These are phyloP conservation scores for Sternotherus odoratus DNA, from an alignment of 2,797 vertebrate genomes.

Conservation along the genomic window DNA sequence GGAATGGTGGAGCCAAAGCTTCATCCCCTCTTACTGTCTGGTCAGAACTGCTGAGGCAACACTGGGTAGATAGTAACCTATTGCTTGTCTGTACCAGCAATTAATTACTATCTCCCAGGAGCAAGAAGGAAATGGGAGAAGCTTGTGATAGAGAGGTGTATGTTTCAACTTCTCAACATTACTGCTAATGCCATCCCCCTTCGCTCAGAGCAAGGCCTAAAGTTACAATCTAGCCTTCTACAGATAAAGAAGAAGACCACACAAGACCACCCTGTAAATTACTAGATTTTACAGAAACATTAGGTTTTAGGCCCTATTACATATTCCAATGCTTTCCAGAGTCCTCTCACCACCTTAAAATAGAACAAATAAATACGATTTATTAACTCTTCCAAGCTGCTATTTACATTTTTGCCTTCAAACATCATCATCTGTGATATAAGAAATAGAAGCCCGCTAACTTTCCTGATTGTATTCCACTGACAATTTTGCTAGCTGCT, in stretches of 20 bases:
- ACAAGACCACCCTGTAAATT: not conserved
- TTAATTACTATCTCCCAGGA: not conserved
- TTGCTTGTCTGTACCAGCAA: not conserved
- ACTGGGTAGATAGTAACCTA: not conserved
- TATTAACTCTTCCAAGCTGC: slow-evolving; percentile 59
- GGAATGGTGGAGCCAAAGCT: not conserved
- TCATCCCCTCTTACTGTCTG: not conserved
- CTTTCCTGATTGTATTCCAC: slow-evolving; percentile 3
- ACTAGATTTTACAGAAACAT: not conserved
- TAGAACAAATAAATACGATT: slow-evolving; percentile 30
- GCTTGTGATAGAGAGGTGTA: not conserved
- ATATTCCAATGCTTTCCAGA: not conserved
- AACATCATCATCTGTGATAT: not conserved
- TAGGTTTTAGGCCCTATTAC: not conserved
- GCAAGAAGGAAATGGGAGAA: no score
- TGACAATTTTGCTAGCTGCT: slow-evolving; percentile 3
- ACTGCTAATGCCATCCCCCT: not conserved
- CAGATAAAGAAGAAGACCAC: not conserved
- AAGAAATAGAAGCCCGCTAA: slow-evolving; percentile 27
- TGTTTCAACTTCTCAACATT: no score
- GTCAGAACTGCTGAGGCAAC: not conserved
- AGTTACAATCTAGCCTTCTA: not conserved
- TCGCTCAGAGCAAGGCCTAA: not conserved
- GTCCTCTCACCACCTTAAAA: slow-evolving; percentile 27
- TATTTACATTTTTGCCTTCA: slow-evolving; percentile 42